These are phyloP conservation scores for Zaprionus inermis DNA, from an alignment of 1,140 invertebrate genomes.

Conservation along the genomic window DNA sequence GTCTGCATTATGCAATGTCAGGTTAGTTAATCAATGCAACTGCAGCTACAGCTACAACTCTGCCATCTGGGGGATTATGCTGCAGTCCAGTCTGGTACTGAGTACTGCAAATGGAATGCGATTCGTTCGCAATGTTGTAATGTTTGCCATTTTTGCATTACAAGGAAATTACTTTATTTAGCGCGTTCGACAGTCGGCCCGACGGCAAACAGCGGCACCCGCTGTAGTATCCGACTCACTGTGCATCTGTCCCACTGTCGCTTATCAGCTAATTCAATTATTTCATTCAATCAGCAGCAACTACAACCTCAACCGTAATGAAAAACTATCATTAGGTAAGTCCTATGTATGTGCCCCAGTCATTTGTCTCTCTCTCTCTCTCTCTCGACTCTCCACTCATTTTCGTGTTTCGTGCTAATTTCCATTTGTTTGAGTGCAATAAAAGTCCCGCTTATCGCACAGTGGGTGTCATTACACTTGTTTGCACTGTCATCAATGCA, in stretches of 20 bases:
- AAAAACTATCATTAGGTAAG: constrained; percentile 47
- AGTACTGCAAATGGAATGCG: constrained; percentile 46
- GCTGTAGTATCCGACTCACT: neutral
- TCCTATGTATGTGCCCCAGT: constrained; percentile 53
- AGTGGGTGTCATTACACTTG: constrained; percentile 61
- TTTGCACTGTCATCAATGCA: constrained; percentile 77
- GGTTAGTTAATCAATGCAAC: constrained; percentile 78
- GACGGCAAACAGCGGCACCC: constrained; percentile 31
- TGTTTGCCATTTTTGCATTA: constrained; percentile 58
- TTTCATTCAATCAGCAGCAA: constrained; percentile 58
- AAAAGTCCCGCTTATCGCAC: constrained; percentile 46
- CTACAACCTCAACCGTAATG: constrained; percentile 1
- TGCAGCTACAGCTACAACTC: constrained; percentile 39
- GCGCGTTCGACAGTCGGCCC: constrained; percentile 15
- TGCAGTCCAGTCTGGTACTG: constrained; percentile 17
- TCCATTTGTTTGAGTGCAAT: constrained; percentile 64
- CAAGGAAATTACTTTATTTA: constrained; percentile 76
- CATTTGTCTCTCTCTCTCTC: constrained; percentile 25
- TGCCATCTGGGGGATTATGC: constrained; percentile 65
- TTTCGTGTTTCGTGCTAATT: constrained; percentile 53
- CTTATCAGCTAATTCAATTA: constrained; percentile 76
- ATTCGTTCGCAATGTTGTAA: constrained; percentile 54
- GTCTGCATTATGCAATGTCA: constrained; percentile 59
- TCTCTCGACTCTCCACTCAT: neutral
- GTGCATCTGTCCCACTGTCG: constrained; percentile 16